Base-by-base conservation (phyloP, 2,888 invertebrate species). In the Cecidostiba fungosa region DNA sequence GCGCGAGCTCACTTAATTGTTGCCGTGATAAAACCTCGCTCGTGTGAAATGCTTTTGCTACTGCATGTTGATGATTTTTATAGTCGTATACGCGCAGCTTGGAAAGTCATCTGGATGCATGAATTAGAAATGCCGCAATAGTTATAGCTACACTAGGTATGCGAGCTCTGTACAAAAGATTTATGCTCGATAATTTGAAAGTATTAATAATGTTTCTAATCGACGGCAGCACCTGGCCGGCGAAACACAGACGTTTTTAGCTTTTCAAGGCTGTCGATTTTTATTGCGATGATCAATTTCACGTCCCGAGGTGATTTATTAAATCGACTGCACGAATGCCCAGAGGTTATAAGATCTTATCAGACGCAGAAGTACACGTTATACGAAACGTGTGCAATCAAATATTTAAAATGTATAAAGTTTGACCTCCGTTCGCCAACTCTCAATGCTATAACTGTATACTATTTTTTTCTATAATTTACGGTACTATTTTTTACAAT, bases 1-100 rank as follows among this genome's bases (percentile, higher is more conserved):
- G 6, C 50, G 50, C 50, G 66, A 16, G 26, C 69, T 54, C 82
- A 82, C 70, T 85, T 82, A 85, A 85, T 85, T 79, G 80, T 77
- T 82, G 26, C 66, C 54, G 43, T 39, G 72, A 77, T 85, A 77
- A 81, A 77, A n/a, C n/a, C n/a, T n/a, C n/a, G n/a, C n/a, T n/a
- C n/a, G n/a, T 29, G 23, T 39, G 29, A 78, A 16, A 19, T 78
- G 43, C 47, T 29, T 50, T 50, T 78, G 62, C 69, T 14, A 32
- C 29, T 29, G 26, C 66, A 26, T 16, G n/a, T n/a, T n/a, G n/a
- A n/a, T n/a, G n/a, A n/a, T n/a, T n/a, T n/a, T n/a, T n/a, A n/a
- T n/a, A n/a, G n/a, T n/a, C n/a, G n/a, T n/a, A n/a, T n/a, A n/a
- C n/a, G n/a, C n/a, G n/a, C n/a, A n/a, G n/a, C n/a, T n/a, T n/a